A percentile compares a stretch with the other conserved stretches of the same genome.
These are phyloP conservation scores for Colletes collaris DNA, from an alignment of 2,888 invertebrate species.

Conservation along the genomic window DNA sequence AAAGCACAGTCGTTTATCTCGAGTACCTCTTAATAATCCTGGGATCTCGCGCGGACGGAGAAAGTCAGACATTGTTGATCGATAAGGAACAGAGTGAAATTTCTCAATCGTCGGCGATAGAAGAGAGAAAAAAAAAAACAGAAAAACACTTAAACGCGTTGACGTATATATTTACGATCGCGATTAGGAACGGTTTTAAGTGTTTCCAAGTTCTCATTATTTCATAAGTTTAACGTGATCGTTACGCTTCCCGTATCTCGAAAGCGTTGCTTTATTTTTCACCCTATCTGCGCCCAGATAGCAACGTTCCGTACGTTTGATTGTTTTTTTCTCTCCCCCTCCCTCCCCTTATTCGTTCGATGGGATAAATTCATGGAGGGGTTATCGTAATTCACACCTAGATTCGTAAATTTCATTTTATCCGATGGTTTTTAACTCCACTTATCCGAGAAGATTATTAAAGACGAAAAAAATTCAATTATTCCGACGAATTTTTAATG, in stretches of 20 bases:
- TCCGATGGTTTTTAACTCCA: background rate
- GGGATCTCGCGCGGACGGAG: slow-evolving; percentile 12
- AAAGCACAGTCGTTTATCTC: slow-evolving; percentile 41
- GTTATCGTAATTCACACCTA: slow-evolving; percentile 31
- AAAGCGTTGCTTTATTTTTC: slow-evolving; percentile 10
- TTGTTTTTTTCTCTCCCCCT: slow-evolving; percentile 1
- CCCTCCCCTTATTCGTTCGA: background rate
- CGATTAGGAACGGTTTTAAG: slow-evolving; percentile 53
- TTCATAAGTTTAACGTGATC: slow-evolving; percentile 25
- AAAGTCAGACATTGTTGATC: slow-evolving; percentile 14
- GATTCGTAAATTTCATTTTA: slow-evolving; percentile 25
- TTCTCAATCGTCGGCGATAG: slow-evolving; percentile 48
- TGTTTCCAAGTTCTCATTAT: slow-evolving; percentile 36
- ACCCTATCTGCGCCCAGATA: slow-evolving; percentile 14
- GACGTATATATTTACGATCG: slow-evolving; percentile 58
- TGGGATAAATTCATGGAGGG: slow-evolving; percentile 3
- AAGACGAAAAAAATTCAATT: no score
- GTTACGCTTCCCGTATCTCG: slow-evolving; percentile 2
- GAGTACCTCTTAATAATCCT: slow-evolving; percentile 37
- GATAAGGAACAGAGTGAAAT: slow-evolving; percentile 55
- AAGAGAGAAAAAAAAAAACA: slow-evolving; percentile 29
- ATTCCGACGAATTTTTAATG: no score
- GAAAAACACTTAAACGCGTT: slow-evolving; percentile 16
- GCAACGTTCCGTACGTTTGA: background rate
- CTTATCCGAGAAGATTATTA: no score